These are phyloP conservation scores for Cardiocondyla obscurior DNA, from an alignment of 1,140 invertebrate species.

Conservation along the genomic window DNA sequence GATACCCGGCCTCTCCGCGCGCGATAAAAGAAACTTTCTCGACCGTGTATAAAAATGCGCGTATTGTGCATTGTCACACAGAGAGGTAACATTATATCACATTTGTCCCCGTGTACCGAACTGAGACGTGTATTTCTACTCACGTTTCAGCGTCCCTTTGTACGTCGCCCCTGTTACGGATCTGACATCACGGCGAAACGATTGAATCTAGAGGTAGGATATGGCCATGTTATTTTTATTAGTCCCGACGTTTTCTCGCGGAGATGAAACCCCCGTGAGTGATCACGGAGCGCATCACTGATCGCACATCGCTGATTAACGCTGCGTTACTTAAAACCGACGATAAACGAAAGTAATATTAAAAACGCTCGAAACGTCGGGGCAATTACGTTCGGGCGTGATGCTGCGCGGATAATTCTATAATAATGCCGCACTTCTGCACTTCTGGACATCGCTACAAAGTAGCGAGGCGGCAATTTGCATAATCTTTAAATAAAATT, in stretches of 20 bases:
- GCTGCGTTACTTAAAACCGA: too few relatives aligned
- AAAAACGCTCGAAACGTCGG: not conserved
- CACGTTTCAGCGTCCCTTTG: constrained; percentile 64
- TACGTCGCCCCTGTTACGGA: constrained; percentile 52
- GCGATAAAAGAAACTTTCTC: constrained; percentile 62
- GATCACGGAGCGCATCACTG: not conserved
- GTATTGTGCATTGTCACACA: constrained; percentile 63
- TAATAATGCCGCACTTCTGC: not conserved
- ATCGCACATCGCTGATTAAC: not conserved
- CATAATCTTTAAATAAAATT: constrained; percentile 54
- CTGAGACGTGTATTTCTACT: constrained; percentile 68
- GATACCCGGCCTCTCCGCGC: constrained; percentile 48
- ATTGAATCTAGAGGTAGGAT: constrained; percentile 57
- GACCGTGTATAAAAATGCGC: constrained; percentile 63
- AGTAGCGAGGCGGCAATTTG: constrained; percentile 32
- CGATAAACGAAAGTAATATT: not conserved
- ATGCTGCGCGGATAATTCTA: not conserved
- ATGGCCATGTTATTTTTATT: constrained; percentile 39
- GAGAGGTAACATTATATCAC: constrained; percentile 71
- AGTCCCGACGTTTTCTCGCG: constrained; percentile 6
- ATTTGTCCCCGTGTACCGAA: constrained; percentile 70
- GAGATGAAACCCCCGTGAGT: not conserved
- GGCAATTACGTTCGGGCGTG: not conserved
- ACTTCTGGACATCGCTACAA: constrained; percentile 19
- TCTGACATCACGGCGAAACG: constrained; percentile 54